phyloP scores from a whole-genome alignment of 2,888 invertebrate species.

The Hyalella azteca region DNA sequence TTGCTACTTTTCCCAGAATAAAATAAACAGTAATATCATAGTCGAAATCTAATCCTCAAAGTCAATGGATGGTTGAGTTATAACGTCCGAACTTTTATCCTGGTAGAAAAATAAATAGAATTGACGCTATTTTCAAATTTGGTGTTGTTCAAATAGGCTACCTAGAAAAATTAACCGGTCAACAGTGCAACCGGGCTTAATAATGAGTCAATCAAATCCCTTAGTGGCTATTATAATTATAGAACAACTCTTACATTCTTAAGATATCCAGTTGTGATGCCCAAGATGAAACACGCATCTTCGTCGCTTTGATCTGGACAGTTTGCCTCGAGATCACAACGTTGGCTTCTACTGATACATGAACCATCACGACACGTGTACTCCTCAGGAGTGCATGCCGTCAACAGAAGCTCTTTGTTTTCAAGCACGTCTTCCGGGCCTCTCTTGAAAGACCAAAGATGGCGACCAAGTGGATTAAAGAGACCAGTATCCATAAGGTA shows the following conservation, averaged over 20 bases:
- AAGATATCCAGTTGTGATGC: constrained; percentile 47
- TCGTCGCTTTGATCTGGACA: constrained; percentile 57
- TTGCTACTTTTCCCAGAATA: too few species aligned
- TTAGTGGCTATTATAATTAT: too few species aligned
- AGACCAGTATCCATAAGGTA: constrained; percentile 21
- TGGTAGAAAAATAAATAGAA: too few species aligned
- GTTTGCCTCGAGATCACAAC: constrained; percentile 49
- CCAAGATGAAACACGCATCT: constrained; percentile 40
- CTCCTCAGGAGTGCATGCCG: constrained; percentile 63
- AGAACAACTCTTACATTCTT: constrained; percentile 36
- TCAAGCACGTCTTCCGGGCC: neutral
- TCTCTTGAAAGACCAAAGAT: neutral
- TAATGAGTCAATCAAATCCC: too few species aligned
- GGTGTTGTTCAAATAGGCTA: too few species aligned
- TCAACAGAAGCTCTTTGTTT: constrained; percentile 59
- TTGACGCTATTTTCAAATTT: too few species aligned
- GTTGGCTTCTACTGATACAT: constrained; percentile 66
- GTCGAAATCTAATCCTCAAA: too few species aligned
- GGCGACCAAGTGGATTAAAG: neutral
- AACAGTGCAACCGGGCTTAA: too few species aligned
- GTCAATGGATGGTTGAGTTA: too few species aligned
- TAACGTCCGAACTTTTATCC: too few species aligned
- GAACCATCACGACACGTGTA: constrained; percentile 69
- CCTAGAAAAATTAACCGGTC: too few species aligned
- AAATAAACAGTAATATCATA: too few species aligned